Percentiles rank a stretch among this genome's conserved stretches.
These are phyloP conservation scores for Malurus splendens DNA, from an alignment of 2,797 vertebrate genomes.

Conservation along the genomic window DNA sequence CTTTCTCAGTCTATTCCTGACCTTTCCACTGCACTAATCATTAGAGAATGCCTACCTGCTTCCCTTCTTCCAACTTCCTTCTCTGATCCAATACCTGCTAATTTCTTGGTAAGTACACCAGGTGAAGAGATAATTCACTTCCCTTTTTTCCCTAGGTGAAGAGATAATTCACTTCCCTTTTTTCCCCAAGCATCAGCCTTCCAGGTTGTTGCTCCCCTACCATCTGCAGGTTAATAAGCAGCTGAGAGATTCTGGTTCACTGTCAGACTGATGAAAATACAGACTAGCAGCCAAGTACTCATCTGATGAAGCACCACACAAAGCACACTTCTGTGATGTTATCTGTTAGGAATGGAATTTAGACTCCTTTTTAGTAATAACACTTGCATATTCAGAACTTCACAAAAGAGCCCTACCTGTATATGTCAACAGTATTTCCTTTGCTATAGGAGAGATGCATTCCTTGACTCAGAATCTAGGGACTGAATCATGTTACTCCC, in stretches of 20 bases:
- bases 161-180: not conserved
- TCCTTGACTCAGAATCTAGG: not conserved
- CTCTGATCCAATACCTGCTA: slow-evolving; percentile 25
- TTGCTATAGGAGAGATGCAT: not conserved
- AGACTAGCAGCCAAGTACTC: not conserved
- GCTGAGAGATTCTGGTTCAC: not conserved
- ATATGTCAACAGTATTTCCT: not conserved
- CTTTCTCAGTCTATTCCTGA: slow-evolving; percentile 6
- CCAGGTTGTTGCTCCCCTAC: not conserved
- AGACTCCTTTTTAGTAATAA: not conserved
- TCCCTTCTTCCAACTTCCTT: slow-evolving; percentile 32
- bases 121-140: not conserved
- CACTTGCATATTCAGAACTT: not conserved
- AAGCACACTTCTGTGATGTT: not conserved
- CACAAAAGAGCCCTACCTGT: fast-evolving
- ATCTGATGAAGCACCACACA: not conserved
- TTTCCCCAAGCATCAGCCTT: not conserved
- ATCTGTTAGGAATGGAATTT: not conserved
- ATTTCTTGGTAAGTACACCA: slow-evolving; percentile 40
- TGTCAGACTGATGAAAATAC: not conserved
- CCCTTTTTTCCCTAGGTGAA: not conserved
- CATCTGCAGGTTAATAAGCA: not conserved
- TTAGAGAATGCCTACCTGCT: slow-evolving; percentile 20
- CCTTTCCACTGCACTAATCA: slow-evolving; percentile 19
- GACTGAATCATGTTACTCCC: not conserved